Evolutionary conservation across 2,888 invertebrate genomes (phyloP).

Genomic region (Tetragnatha montana): DNA sequence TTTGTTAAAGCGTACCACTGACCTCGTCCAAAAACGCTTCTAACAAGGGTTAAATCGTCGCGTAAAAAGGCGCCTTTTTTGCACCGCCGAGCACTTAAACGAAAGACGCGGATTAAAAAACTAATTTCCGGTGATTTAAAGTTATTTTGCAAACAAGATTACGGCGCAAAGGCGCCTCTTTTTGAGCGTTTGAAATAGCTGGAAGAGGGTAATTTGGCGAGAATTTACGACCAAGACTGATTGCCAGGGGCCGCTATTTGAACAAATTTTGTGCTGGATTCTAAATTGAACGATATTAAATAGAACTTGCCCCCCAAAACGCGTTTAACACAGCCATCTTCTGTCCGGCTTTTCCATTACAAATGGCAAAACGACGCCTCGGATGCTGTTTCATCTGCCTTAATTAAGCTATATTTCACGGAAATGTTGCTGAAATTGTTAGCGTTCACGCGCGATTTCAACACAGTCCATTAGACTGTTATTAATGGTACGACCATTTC

Average conservation of each 20-base stretch:
- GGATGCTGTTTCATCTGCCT: conserved; percentile 42
- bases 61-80: conserved; percentile 38
- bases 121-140: conserved; percentile 69
- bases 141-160: conserved; percentile 70
- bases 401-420: conserved; percentile 71
- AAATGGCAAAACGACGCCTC: conserved; percentile 40
- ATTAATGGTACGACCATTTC: conserved; percentile 71
- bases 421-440: conserved; percentile 71
- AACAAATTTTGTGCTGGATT: conserved; percentile 69
- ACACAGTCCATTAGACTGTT: conserved; percentile 70
- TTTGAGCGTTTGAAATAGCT: conserved; percentile 62
- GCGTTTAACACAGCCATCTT: conserved; percentile 65
- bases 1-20: conserved; percentile 16
- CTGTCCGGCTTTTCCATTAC: conserved; percentile 28
- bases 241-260: conserved; percentile 60
- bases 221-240: conserved; percentile 69
- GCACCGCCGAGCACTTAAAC: conserved; percentile 58
- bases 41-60: conserved; percentile 67
- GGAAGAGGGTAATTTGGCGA: conserved; percentile 62
- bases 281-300: conserved; percentile 70
- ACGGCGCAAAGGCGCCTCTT: conserved; percentile 31
- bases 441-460: conserved; percentile 70
- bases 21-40: conserved; percentile 54
- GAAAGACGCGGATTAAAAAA: conserved; percentile 53
- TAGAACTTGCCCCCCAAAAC: conserved; percentile 69